phyloP scores from a whole-genome alignment of 2,113 vertebrate genomes.

The Psilopsiagon aurifrons region DNA sequence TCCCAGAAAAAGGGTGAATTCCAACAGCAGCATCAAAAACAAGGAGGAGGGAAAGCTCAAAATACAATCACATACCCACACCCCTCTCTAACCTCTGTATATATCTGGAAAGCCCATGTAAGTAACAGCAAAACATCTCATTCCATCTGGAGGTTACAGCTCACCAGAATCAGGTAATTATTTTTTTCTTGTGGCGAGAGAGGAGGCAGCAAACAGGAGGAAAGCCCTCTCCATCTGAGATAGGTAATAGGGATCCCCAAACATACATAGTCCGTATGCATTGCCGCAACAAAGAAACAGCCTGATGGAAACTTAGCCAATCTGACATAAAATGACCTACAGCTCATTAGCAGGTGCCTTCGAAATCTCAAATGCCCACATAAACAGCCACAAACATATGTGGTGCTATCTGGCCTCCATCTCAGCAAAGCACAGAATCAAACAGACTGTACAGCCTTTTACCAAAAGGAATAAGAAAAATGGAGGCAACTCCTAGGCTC shows the following conservation, averaged over 20 bases:
- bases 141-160: not conserved
- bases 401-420: conserved; percentile 20
- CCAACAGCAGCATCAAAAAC: conserved; percentile 28
- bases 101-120: not conserved
- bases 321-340: conserved; percentile 33
- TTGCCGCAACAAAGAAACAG: not conserved
- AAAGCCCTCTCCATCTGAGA: not conserved
- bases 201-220: not conserved
- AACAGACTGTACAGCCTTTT: not conserved
- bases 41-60: not conserved
- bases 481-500: not conserved
- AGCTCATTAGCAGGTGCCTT: conserved; percentile 30
- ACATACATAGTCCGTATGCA: not conserved
- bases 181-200: not conserved
- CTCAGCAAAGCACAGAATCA: not conserved
- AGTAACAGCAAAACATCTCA: not conserved
- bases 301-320: conserved; percentile 19
- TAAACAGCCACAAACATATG: conserved; percentile 32
- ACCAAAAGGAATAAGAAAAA: not conserved
- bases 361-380: conserved; percentile 48
- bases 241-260: not conserved
- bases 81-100: not conserved
- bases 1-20: not conserved
- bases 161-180: not conserved
- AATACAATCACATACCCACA: not conserved